These are phyloP conservation scores for Litocranius walleri DNA, from an alignment of 2,113 vertebrate species.

Conservation along the genomic window DNA sequence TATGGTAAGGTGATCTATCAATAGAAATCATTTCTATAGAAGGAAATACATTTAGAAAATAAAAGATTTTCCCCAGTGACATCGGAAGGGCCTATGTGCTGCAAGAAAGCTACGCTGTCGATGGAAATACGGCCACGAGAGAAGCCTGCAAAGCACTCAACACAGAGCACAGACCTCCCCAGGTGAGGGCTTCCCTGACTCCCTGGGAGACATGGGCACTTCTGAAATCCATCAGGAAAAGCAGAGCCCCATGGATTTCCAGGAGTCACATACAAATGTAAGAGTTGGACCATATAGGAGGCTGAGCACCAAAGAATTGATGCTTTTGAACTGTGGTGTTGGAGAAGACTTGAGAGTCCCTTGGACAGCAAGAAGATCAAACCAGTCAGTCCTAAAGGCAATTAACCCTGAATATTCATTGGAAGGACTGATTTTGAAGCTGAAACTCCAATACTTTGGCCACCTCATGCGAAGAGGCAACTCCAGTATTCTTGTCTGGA, in stretches of 20 bases:
- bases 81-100: neutral
- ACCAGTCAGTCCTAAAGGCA: neutral
- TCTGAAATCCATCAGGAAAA: neutral
- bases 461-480: neutral
- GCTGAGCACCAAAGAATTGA: neutral
- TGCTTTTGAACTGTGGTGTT: neutral
- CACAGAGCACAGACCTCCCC: neutral
- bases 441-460: neutral
- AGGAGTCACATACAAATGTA: neutral
- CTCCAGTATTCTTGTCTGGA: no score
- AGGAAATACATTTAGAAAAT: neutral
- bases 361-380: neutral
- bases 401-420: neutral
- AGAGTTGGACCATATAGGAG: neutral
- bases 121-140: neutral
- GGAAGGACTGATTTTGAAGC: neutral
- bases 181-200: neutral
- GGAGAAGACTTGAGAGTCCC: neutral
- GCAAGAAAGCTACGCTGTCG: neutral
- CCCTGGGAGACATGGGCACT: neutral
- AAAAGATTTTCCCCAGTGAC: neutral
- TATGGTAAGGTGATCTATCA: neutral
- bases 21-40: conserved; percentile 1
- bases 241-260: neutral
- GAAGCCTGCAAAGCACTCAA: neutral